Percentiles rank a stretch among this genome's conserved stretches.
Evolutionary conservation across 2,113 vertebrate species (phyloP).

Genomic region (Arvicanthis niloticus): DNA sequence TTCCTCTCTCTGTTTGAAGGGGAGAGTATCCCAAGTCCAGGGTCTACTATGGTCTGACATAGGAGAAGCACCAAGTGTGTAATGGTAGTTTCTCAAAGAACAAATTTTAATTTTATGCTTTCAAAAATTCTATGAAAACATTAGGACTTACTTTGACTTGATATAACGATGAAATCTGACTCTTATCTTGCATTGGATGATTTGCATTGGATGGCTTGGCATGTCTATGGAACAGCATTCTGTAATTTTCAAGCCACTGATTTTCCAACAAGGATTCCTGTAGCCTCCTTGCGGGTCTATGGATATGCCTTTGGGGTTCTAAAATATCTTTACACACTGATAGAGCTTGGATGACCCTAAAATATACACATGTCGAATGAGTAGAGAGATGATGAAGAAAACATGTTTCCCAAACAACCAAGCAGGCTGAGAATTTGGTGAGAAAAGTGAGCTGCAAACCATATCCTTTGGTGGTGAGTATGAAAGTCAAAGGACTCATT

Average conservation of each 20-base stretch:
- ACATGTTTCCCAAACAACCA: neutral
- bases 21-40: too few species aligned
- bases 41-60: rapidly evolving
- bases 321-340: neutral
- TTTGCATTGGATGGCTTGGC: neutral
- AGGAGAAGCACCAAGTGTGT: neutral
- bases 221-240: neutral
- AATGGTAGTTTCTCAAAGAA: neutral
- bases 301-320: neutral
- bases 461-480: neutral
- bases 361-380: neutral
- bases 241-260: neutral
- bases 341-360: neutral
- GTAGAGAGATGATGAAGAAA: neutral
- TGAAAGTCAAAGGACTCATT: conserved; percentile 30
- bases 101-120: neutral
- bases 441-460: neutral
- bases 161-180: neutral
- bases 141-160: neutral
- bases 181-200: neutral
- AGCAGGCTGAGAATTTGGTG: neutral
- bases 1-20: neutral
- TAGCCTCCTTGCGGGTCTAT: neutral
- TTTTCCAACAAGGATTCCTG: neutral
- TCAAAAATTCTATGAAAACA: neutral